phyloP scores from a whole-genome alignment of 2,113 vertebrate species.

The Nerophis ophidion region DNA sequence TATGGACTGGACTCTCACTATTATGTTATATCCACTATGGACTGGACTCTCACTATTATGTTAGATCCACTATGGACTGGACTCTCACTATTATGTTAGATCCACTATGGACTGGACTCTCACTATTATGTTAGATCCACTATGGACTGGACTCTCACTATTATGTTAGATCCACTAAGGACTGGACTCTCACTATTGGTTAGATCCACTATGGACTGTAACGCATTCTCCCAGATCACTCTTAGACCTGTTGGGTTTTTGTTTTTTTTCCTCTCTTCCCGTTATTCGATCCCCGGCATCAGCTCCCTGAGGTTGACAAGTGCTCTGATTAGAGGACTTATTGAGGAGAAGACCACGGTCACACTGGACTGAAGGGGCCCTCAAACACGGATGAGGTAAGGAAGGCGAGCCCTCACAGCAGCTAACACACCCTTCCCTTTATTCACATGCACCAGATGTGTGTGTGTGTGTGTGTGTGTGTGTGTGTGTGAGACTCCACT shows the following conservation, averaged over 20 bases:
- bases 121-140: no score
- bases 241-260: neutral
- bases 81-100: no score
- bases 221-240: conserved; percentile 22
- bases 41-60: no score
- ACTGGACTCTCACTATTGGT: no score
- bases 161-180: no score
- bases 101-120: no score
- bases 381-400: conserved; percentile 52
- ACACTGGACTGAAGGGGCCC: conserved; percentile 38
- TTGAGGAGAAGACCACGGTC: conserved; percentile 61
- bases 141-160: no score
- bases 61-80: no score
- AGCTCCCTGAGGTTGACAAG: conserved; percentile 59
- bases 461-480: neutral
- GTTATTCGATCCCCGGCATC: conserved; percentile 59
- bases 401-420: conserved; percentile 44
- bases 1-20: no score
- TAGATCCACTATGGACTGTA: no score
- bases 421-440: conserved; percentile 57
- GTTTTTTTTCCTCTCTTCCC: conserved; percentile 16
- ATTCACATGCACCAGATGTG: conserved; percentile 44
- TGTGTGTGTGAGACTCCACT: conserved; percentile 32
- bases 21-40: no score
- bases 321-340: conserved; percentile 66